Base-by-base conservation (phyloP, 2,113 vertebrate species). In the Passer montanus region DNA sequence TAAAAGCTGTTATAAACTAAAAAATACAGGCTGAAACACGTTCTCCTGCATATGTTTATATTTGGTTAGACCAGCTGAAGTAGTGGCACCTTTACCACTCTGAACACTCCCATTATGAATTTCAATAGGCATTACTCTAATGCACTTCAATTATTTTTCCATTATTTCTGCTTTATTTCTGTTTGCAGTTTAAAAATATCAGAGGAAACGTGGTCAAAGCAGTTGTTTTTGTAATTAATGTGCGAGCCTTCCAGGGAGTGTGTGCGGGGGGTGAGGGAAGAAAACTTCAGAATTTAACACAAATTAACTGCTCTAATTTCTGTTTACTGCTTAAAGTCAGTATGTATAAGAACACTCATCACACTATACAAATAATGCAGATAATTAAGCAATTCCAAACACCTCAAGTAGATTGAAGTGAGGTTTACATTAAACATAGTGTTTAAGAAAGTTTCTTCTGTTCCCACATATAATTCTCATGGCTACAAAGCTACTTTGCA, bases 361-460 rank as follows among this genome's bases (percentile, higher is more conserved):
- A 79, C 56, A 50, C 22, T 46, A 56, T 2, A 79, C 41, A 76
- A 91, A 78, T 90, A 94, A 88, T 7, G 9, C 22, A 91, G 72
- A 56, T 80, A 96, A 94, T 91, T 87, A 87, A 87, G 85, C 50
- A 94, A 92, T 92, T 86, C 70, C 49, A 90, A 95, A 91, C 94
- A 95, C 78, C 50, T 80, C 56, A 94, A 84, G 33, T 68, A 66
- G 72, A 74, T 9, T 89, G 33, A 97, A 76, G 75, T 73, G 44
- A 97, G 95, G 84, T 97, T 96, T 97, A 97, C 94, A 94, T 95
- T 87, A 95, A 95, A 78, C 82, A 92, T 58, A 96, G 63, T 13
- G 59, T 94, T 94, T 91, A 92, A 95, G 75, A 82, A 95, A 93
- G 93, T 86, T 95, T 92, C 73, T 93, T 84, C 94, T 95, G 79